Evolutionary conservation across 2,113 vertebrate species (phyloP), one percentile per base, ranked within the genome.

Genomic region (Entomyzon cyanotis): DNA sequence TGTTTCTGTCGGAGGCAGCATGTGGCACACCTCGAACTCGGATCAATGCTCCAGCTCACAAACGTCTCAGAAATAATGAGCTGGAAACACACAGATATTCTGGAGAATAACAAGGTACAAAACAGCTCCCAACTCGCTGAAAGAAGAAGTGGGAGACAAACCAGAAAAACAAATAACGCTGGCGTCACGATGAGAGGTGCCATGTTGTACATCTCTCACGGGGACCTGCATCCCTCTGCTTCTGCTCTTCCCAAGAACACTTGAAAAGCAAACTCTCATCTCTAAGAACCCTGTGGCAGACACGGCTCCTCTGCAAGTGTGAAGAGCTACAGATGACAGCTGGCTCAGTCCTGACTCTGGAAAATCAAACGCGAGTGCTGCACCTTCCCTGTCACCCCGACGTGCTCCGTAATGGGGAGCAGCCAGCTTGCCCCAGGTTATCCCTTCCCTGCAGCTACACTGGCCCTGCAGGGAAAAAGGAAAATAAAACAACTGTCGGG

Each of bases 51-150:
- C 74, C 24, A 21, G 69, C 94, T 76, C 82, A n/a, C 52, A 70
- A 78, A 69, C 0, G 19, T 27, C 89, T 91, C 70, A 4, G 75
- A 65, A 93, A 97, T 95, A 91, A 96, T 17, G 82, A 95, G 91
- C 84, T 91, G 87, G 74, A 78, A 94, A 87, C 53, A 63, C 56
- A 67, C 69, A 16, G 69, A 63, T 58, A 69, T 90, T 87, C 91
- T 50, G 55, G 69, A 93, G 65, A 87, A 78, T 19, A 87, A 69
- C 77, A 50, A 62, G 2, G 6, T 58, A 85, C 78, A 87, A 94
- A 69, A 69, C 78, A 91, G 87, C 89, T 87, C 89, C 87, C 71
- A 62, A 30, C 37, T 25, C 41, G n/a, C 94, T 69, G 78, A n/a
- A 69, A 60, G 20, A 21, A 18, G 64, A 59, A 94, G 78, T 3